Conservation (phyloP, 2,888 invertebrate genomes). For the Trypoxylon attenuatum region DNA sequence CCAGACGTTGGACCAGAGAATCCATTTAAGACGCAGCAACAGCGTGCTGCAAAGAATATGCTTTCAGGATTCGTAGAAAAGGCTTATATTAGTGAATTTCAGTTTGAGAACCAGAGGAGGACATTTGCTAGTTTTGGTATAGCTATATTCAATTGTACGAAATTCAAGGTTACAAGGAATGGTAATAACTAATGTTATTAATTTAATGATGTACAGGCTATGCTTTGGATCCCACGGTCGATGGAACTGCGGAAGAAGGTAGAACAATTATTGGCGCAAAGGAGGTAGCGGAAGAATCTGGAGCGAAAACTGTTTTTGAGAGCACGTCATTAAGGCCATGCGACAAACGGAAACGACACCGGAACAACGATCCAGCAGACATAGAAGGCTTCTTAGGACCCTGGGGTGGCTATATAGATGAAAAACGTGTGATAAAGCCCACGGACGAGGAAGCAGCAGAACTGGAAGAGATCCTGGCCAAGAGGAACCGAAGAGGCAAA, state of each 20-base stretch:
- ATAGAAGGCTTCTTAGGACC: slow-evolving; percentile 97
- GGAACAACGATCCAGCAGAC: slow-evolving; percentile 93
- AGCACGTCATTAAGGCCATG: slow-evolving; percentile 82
- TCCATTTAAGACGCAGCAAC: slow-evolving; percentile 93
- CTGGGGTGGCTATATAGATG: slow-evolving; percentile 96
- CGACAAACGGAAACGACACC: slow-evolving; percentile 88
- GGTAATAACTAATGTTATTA: not conserved
- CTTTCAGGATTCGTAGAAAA: slow-evolving; percentile 95
- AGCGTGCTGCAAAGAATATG: slow-evolving; percentile 91
- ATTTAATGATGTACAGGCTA: slow-evolving; percentile 80
- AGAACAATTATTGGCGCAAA: slow-evolving; percentile 79
- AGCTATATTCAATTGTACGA: slow-evolving; percentile 8
- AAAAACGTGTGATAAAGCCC: slow-evolving; percentile 91
- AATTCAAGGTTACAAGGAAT: too few species aligned
- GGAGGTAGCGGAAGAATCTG: slow-evolving; percentile 82
- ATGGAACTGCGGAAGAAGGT: slow-evolving; percentile 76
- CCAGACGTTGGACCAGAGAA: slow-evolving; percentile 94
- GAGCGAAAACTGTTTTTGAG: slow-evolving; percentile 94
- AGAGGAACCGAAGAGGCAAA: slow-evolving; percentile 91
- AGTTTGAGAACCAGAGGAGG: slow-evolving; percentile 96
- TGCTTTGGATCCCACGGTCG: slow-evolving; percentile 94
- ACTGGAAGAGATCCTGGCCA: slow-evolving; percentile 94
- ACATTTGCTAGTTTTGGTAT: slow-evolving; percentile 94
- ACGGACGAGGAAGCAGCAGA: slow-evolving; percentile 95
- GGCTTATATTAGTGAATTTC: slow-evolving; percentile 96